Base-by-base conservation (phyloP, 2,113 vertebrate species). In the mouse (Mus musculus) region DNA sequence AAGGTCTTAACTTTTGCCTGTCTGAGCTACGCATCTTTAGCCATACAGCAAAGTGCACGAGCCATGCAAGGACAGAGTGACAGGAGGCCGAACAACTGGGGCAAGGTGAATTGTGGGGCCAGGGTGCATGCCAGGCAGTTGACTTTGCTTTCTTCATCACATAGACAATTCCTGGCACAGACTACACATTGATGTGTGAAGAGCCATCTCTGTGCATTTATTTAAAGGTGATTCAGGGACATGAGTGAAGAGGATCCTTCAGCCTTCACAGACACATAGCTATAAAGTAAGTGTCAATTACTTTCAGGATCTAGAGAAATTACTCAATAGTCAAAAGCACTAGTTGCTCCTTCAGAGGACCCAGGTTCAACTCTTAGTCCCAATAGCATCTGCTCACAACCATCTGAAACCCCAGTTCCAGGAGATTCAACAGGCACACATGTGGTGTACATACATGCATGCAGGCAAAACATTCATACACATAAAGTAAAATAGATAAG, bases 1-100 rank as follows among this genome's bases (percentile, higher is more conserved):
- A 65, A 65, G 24, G 24, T 65, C 63, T 65, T 24, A 65, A 19
- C 63, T 65, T 28, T 26, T 65, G 63, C 26, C 63, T 65, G 24
- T 28, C 63, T 65, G 63, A 65, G 24, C 63, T 61, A 65, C 26
- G 24, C 24, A 0, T 65, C 63, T 54, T 42, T 19, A 49, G 6
- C 46, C 26, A 7, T 9, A 54, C 46, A n/a, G 0, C 10, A 59
- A 6, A 59, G 59, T 36, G 28, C 12, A 8, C n/a, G 3, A 20
- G 39, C n/a, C 49, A 5, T 30, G 1, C 3, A 42, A 65, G 33
- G 19, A 30, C 36, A 26, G 0, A n/a, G 26, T 28, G 46, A 52
- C 16, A n/a, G 67, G 87, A 72, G 56, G 36, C 89, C 16, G 8
- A 61, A 9, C 2, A 71, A 26, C 16, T 30, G 7, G 72, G 13